phyloP scores from a whole-genome alignment of 2,797 vertebrate species.

The Rhinella marina region DNA sequence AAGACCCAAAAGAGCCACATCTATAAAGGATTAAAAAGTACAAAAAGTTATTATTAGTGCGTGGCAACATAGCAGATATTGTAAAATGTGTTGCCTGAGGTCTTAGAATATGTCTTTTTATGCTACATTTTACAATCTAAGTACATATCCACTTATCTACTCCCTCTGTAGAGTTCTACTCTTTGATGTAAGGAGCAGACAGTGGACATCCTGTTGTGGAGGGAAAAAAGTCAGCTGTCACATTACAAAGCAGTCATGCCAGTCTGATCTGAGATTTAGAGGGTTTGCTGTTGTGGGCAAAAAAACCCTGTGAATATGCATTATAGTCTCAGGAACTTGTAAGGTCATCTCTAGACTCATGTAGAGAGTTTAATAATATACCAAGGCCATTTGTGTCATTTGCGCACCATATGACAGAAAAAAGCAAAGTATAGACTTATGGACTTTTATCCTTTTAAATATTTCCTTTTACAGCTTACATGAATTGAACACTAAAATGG shows the following conservation, averaged over 20 bases:
- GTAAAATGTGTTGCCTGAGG: background rate
- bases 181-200: conserved; percentile 9
- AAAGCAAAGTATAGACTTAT: background rate
- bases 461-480: background rate
- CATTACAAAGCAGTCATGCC: background rate
- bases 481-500: background rate
- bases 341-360: background rate
- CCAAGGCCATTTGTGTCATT: background rate
- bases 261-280: background rate
- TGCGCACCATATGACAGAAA: too few species aligned
- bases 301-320: background rate
- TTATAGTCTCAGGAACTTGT: background rate
- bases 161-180: background rate
- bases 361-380: background rate
- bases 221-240: conserved; percentile 1
- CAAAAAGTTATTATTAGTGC: background rate
- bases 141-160: background rate
- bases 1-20: too few species aligned
- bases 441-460: background rate
- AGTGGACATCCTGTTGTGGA: conserved; percentile 1
- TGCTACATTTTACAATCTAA: background rate
- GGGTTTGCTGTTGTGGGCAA: background rate
- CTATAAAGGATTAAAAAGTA: too few species aligned
- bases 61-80: background rate
- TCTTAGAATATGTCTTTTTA: background rate